A percentile compares a stretch with the other conserved stretches of the same genome.
These are phyloP conservation scores for Drosophila santomea DNA, from an alignment of 1,140 invertebrate genomes.

Conservation along the genomic window DNA sequence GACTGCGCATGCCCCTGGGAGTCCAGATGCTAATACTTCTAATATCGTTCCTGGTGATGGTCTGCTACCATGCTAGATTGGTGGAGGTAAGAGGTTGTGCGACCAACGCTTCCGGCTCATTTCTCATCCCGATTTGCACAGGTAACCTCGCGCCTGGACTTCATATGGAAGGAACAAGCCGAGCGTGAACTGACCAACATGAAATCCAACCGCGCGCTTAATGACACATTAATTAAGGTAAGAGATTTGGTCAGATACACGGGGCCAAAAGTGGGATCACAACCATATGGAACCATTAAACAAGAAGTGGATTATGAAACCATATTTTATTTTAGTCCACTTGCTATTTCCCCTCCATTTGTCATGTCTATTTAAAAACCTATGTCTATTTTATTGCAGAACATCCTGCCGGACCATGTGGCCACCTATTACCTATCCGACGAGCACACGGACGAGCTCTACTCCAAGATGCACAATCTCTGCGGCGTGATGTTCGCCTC, in stretches of 20 bases:
- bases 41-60: slow-evolving; percentile 93
- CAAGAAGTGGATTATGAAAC: neutral
- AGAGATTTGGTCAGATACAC: neutral
- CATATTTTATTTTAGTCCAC: neutral
- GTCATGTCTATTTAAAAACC: slow-evolving; percentile 11
- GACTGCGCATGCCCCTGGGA: slow-evolving; percentile 87
- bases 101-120: neutral
- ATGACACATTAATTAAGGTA: slow-evolving; percentile 85
- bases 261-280: neutral
- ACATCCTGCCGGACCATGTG: slow-evolving; percentile 98
- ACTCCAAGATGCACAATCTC: slow-evolving; percentile 96
- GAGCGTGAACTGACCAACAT: slow-evolving; percentile 96
- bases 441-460: slow-evolving; percentile 92
- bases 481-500: slow-evolving; percentile 99
- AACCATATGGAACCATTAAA: neutral
- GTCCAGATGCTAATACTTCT: slow-evolving; percentile 93
- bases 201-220: slow-evolving; percentile 86
- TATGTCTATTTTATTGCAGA: slow-evolving; percentile 83
- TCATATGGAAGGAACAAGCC: slow-evolving; percentile 97
- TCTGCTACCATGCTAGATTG: slow-evolving; percentile 95
- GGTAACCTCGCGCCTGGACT: slow-evolving; percentile 95
- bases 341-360: neutral
- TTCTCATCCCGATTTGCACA: slow-evolving; percentile 22
- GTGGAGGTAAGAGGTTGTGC: slow-evolving; percentile 87
- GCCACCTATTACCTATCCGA: slow-evolving; percentile 95